Evolutionary conservation across 1,140 invertebrate genomes (phyloP).

Genomic region (Heliconius nattereri): DNA sequence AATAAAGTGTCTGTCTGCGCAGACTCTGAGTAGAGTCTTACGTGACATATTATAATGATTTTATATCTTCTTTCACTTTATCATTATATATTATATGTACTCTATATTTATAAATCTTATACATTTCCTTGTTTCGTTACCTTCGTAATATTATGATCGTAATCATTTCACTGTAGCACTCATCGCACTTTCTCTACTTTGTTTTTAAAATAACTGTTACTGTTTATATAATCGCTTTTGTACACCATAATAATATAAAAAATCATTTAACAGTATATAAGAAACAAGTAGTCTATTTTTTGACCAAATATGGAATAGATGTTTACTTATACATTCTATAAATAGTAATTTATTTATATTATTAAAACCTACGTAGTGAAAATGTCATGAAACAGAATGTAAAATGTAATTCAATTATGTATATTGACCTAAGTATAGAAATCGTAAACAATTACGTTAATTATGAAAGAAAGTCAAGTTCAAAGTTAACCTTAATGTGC

Average conservation of each 20-base stretch:
- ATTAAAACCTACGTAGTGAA: too few relatives aligned
- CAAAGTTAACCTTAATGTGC: neutral
- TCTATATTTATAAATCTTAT: neutral
- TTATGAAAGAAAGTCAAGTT: neutral
- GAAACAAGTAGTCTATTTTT: neutral
- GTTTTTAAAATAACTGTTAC: neutral
- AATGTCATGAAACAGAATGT: too few relatives aligned
- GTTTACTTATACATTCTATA: too few relatives aligned
- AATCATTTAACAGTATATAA: neutral
- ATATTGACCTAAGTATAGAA: neutral
- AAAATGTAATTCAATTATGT: too few relatives aligned
- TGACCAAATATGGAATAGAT: neutral
- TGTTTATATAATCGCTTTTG: neutral
- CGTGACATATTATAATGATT: slow-evolving; percentile 2
- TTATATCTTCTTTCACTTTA: slow-evolving; percentile 4
- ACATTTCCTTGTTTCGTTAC: neutral
- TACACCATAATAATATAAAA: neutral
- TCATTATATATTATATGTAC: neutral
- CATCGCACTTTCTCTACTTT: slow-evolving; percentile 7
- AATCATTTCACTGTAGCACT: neutral
- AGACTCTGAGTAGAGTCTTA: slow-evolving; percentile 30
- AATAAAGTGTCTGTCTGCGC: slow-evolving; percentile 40
- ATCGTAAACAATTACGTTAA: neutral
- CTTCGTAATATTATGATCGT: neutral
- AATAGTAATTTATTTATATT: too few relatives aligned